Conservation (phyloP, 1,140 invertebrate genomes). For the Drosophila lacteicornis region DNA sequence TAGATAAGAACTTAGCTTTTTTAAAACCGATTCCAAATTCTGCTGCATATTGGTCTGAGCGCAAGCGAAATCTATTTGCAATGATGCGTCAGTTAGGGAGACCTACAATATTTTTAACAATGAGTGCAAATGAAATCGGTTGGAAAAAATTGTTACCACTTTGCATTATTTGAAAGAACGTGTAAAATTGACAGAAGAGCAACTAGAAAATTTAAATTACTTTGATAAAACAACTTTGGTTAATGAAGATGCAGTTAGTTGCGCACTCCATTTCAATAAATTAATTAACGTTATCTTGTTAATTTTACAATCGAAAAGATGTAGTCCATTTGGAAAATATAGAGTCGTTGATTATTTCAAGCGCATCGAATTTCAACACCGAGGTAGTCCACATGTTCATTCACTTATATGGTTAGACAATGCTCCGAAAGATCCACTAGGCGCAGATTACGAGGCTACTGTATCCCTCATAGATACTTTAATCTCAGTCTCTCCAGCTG, state of each 20-base stretch:
- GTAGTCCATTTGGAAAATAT: conserved; percentile 3
- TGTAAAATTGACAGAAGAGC: background rate
- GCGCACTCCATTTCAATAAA: background rate
- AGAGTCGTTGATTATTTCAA: background rate
- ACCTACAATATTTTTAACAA: conserved; percentile 4
- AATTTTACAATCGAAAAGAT: conserved; percentile 3
- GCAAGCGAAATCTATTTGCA: conserved; percentile 2
- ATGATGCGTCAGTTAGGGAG: conserved; percentile 1
- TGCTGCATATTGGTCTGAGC: too few species aligned
- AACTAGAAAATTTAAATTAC: conserved; percentile 4
- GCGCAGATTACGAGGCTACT: too few species aligned
- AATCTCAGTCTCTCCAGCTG: too few species aligned
- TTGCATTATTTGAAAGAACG: background rate
- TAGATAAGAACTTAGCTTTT: too few species aligned
- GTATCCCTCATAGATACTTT: too few species aligned
- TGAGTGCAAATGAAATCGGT: conserved; percentile 1
- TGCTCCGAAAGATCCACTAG: too few species aligned
- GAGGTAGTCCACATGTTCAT: too few species aligned
- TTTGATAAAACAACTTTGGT: background rate
- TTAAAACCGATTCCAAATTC: too few species aligned
- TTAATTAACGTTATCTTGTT: conserved; percentile 1
- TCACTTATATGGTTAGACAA: too few species aligned
- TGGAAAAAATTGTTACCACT: conserved; percentile 1
- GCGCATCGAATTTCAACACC: too few species aligned
- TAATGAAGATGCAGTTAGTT: background rate